Evolutionary conservation across 2,113 vertebrate genomes (phyloP).

Genomic region (Ceyx margarethae): DNA sequence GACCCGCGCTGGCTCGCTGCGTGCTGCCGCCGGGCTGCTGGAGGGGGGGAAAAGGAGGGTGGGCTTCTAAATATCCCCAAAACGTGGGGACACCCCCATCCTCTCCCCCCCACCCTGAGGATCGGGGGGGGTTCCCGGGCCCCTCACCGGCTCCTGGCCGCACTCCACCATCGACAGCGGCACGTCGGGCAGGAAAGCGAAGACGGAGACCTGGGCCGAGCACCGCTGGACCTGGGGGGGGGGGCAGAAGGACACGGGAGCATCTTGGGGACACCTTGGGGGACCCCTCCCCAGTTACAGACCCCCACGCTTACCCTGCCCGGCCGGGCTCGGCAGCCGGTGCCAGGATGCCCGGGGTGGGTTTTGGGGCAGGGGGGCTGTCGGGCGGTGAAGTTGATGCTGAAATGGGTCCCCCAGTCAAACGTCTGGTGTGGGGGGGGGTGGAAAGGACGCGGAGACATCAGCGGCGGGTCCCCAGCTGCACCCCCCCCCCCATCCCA

Average conservation of each 20-base stretch:
- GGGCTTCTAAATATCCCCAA: neutral
- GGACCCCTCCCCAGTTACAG: too few species aligned
- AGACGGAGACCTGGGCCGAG: constrained; percentile 46
- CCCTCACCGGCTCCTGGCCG: neutral
- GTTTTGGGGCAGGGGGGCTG: neutral
- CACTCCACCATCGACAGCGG: constrained; percentile 57
- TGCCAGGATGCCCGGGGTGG: neutral
- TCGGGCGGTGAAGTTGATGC: constrained; percentile 54
- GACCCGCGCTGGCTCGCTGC: neutral
- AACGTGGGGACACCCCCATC: neutral
- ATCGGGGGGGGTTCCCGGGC: rapidly evolving
- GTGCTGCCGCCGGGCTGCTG: neutral
- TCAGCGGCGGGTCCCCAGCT: too few species aligned
- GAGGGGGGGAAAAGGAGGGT: neutral
- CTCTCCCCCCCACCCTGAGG: rapidly evolving
- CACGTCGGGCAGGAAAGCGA: constrained; percentile 51
- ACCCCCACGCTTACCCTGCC: neutral
- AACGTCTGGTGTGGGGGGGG: neutral
- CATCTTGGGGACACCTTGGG: neutral
- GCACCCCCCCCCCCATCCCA: too few species aligned
- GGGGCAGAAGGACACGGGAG: neutral
- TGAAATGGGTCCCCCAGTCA: constrained; percentile 48
- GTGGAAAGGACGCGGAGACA: neutral
- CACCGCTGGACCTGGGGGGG: neutral
- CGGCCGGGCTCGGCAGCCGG: neutral